These are phyloP conservation scores for Cryptocephalus moraei DNA, from an alignment of 2,888 invertebrate species.

Conservation along the genomic window DNA sequence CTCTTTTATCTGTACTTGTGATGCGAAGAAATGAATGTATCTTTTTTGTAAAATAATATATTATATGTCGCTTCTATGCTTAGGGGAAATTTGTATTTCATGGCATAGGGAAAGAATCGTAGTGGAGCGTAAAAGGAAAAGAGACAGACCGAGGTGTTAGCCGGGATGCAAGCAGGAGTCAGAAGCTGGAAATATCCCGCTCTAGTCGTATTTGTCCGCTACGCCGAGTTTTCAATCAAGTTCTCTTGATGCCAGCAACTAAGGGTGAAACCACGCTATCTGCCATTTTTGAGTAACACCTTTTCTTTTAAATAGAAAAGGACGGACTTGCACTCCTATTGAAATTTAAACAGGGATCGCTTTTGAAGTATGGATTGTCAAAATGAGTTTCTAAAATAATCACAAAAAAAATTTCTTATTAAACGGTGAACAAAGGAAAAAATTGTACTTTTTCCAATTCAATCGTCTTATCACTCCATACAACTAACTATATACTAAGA, in stretches of 20 bases:
- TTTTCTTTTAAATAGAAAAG: conserved; percentile 19
- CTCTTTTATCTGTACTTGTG: too few species aligned
- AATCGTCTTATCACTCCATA: too few species aligned
- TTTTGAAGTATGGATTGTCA: too few species aligned
- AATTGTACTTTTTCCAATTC: too few species aligned
- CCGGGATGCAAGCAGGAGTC: conserved; percentile 8
- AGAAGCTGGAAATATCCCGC: conserved; percentile 27
- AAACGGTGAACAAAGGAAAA: too few species aligned
- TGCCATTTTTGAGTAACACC: conserved; percentile 23
- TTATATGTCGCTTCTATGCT: too few species aligned
- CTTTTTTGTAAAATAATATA: too few species aligned
- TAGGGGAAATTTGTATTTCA: too few species aligned
- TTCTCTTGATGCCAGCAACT: conserved; percentile 33
- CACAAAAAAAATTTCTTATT: too few species aligned
- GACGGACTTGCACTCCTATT: conserved; percentile 20
- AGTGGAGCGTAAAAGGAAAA: conserved; percentile 9
- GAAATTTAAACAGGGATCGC: conserved; percentile 21
- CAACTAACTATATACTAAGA: too few species aligned
- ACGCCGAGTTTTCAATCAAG: conserved; percentile 38
- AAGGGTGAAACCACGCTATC: conserved; percentile 22
- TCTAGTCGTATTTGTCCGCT: conserved; percentile 36
- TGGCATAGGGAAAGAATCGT: neutral
- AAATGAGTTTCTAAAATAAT: too few species aligned
- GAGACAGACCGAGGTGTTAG: conserved; percentile 7
- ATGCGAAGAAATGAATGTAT: too few species aligned